phyloP scores from a whole-genome alignment of 2,113 vertebrate genomes.

The Melanotaenia duboulayi region DNA sequence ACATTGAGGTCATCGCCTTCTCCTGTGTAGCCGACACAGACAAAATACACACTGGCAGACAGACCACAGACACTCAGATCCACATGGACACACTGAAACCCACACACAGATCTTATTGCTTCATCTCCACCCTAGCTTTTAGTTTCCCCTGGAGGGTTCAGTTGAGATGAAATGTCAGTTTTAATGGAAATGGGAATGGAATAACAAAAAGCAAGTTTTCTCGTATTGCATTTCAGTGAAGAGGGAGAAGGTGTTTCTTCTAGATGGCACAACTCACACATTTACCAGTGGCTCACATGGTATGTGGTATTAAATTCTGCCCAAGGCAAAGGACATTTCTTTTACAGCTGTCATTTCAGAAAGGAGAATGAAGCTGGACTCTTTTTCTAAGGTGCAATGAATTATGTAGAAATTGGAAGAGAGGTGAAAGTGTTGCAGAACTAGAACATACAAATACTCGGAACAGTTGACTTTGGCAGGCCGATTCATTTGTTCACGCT shows the following conservation, averaged over 20 bases:
- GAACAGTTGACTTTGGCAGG: constrained; percentile 17
- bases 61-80: constrained; percentile 40
- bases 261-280: constrained; percentile 68
- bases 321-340: constrained; percentile 62
- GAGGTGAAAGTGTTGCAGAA: constrained; percentile 39
- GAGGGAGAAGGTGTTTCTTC: constrained; percentile 73
- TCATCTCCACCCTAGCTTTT: constrained; percentile 77
- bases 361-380: constrained; percentile 37
- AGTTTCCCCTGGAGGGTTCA: constrained; percentile 83
- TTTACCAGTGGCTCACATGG: constrained; percentile 64
- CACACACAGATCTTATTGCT: constrained; percentile 70
- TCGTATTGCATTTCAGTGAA: constrained; percentile 63
- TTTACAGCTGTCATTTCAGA: constrained; percentile 68
- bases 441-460: constrained; percentile 3
- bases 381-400: constrained; percentile 41
- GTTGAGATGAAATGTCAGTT: constrained; percentile 88
- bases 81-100: constrained; percentile 37
- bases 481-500: constrained; percentile 2
- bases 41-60: constrained; percentile 32
- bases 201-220: constrained; percentile 81
- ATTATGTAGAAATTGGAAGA: constrained; percentile 51
- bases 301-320: constrained; percentile 69
- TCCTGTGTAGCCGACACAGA: constrained; percentile 28
- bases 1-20: constrained; percentile 56
- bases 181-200: constrained; percentile 88